Percentiles rank a stretch among this genome's conserved stretches.
Conservation (phyloP, 2,113 vertebrate genomes). For the Leiothrix lutea region DNA sequence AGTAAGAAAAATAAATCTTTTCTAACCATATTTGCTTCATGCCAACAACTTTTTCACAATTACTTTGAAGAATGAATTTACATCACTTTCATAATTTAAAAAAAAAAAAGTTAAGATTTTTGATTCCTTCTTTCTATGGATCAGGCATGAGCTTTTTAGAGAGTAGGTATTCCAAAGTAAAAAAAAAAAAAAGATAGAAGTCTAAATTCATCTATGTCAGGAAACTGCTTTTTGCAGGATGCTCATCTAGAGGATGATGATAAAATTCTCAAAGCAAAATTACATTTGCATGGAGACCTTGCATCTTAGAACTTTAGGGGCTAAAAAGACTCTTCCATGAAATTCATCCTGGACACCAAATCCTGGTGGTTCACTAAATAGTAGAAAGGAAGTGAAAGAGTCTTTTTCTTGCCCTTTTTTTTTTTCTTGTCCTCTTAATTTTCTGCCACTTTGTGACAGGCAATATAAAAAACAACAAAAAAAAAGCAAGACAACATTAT, state of each 20-base stretch:
- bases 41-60: background rate
- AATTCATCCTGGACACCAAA: background rate
- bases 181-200: background rate
- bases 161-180: background rate
- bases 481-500: background rate
- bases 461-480: background rate
- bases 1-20: background rate
- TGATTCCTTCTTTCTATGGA: background rate
- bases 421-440: background rate
- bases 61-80: background rate
- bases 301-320: background rate
- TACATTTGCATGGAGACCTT: background rate
- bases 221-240: background rate
- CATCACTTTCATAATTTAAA: background rate
- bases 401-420: background rate
- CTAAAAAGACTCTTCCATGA: background rate
- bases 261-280: background rate
- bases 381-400: background rate
- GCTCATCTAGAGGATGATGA: background rate
- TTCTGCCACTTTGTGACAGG: background rate
- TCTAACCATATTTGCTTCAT: background rate
- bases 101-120: background rate
- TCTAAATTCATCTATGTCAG: background rate
- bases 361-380: background rate
- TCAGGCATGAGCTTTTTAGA: background rate